Conservation (phyloP, 2,113 vertebrate genomes). For the Notiomystis cincta region DNA sequence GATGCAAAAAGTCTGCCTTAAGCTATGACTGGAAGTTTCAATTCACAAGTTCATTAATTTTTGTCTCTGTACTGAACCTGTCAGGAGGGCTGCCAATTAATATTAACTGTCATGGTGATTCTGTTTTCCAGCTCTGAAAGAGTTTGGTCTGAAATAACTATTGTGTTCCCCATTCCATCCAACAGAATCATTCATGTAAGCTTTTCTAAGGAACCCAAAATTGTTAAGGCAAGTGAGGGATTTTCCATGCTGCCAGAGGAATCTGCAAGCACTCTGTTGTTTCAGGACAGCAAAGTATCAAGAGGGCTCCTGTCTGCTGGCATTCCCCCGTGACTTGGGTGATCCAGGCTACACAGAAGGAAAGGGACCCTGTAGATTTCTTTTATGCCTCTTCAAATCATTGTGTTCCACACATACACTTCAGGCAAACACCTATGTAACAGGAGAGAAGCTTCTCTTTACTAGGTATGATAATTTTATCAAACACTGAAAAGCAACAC, state of each 20-base stretch:
- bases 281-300: neutral
- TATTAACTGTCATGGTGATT: neutral
- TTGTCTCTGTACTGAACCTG: neutral
- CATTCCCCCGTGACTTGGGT: neutral
- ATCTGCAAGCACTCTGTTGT: neutral
- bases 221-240: neutral
- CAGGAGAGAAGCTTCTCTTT: neutral
- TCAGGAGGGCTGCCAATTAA: neutral
- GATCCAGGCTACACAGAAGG: neutral
- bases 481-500: neutral
- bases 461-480: neutral
- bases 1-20: neutral
- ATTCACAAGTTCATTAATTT: neutral
- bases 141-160: neutral
- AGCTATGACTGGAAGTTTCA: neutral
- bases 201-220: neutral
- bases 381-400: neutral
- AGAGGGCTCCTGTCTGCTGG: neutral
- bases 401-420: fast-evolving
- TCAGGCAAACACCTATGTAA: neutral
- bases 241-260: neutral
- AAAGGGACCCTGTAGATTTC: fast-evolving
- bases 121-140: neutral
- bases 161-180: neutral
- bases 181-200: neutral